Base-by-base conservation (phyloP, 2,797 vertebrate genomes). In the Peromyscus aztecus region DNA sequence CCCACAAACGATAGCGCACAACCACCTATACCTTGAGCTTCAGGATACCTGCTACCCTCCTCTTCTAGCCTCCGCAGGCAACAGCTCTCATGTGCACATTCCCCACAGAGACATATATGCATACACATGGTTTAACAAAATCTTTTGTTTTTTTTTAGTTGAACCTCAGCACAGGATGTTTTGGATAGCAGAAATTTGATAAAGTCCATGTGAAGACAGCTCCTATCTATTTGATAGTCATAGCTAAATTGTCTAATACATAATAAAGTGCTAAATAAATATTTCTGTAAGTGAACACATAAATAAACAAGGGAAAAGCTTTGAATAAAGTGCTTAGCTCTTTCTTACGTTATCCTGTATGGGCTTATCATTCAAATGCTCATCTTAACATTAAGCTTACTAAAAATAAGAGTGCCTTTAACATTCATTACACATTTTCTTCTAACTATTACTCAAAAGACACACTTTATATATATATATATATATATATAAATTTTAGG, bases 181-280 rank as follows among this genome's bases (percentile, higher is more conserved):
- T 57, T 63, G 21, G 93, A 49, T 21, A 75, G 57, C 17, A 90
- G 69, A 6, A 14, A 90, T 81, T 73, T 92, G 7, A 81, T 61
- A 63, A 94, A 1, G 46, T 43, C n/a, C 13, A 63, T 34, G 78
- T 89, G 46, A 93, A 87, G 8, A 81, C 1, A 17, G 23, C 2
- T 57, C 21, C 43, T 40, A 63, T 43, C 37, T 69, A 83, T 67
- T 67, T 17, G 19, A 6, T 43, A 63, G n/a, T 19, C 24, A 61
- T 21, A 16, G n/a, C 61, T 46, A 87, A 94, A 94, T 12, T 59
- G 16, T 13, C 46, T 78, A 21, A 40, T 16, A 75, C 1, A 80
- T 8, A 95, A 94, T 23, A 94, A 94, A 92, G 12, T 29, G 49
- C 23, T 69, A 82, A 59, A 59, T 86, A 83, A 81, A 89, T 43